These are phyloP conservation scores for Anguilla japonica DNA, from an alignment of 2,113 vertebrate species.

Conservation along the genomic window DNA sequence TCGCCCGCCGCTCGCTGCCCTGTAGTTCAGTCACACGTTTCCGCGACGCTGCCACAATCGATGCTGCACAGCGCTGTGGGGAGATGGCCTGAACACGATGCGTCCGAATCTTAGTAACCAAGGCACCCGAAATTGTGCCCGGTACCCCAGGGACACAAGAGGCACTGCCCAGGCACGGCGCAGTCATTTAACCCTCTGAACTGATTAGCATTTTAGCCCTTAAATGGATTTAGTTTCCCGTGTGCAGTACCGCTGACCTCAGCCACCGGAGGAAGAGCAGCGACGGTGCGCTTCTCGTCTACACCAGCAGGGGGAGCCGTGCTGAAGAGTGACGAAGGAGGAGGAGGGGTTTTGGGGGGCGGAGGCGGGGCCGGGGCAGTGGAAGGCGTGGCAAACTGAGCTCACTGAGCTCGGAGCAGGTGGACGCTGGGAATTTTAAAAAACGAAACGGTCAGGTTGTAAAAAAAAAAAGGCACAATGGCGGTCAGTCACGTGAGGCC, in stretches of 20 bases:
- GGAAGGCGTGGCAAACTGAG: background rate
- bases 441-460: constrained; percentile 26
- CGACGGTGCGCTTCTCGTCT: background rate
- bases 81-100: background rate
- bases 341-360: background rate
- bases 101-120: background rate
- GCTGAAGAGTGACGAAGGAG: background rate
- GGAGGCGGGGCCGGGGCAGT: background rate
- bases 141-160: background rate
- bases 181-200: background rate
- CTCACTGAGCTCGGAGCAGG: constrained; percentile 33
- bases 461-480: constrained; percentile 52
- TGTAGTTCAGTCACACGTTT: background rate
- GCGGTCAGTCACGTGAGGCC: constrained; percentile 31
- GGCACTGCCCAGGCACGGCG: background rate
- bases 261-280: background rate
- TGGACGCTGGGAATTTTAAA: constrained; percentile 33
- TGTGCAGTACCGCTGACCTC: background rate
- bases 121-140: background rate
- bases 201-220: background rate
- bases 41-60: background rate
- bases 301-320: background rate
- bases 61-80: background rate
- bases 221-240: background rate
- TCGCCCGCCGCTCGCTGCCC: background rate